Evolutionary conservation across 64 coral and sea anemone genomes (phyloP).

Genomic region (Catalaphyllia jardinei): DNA sequence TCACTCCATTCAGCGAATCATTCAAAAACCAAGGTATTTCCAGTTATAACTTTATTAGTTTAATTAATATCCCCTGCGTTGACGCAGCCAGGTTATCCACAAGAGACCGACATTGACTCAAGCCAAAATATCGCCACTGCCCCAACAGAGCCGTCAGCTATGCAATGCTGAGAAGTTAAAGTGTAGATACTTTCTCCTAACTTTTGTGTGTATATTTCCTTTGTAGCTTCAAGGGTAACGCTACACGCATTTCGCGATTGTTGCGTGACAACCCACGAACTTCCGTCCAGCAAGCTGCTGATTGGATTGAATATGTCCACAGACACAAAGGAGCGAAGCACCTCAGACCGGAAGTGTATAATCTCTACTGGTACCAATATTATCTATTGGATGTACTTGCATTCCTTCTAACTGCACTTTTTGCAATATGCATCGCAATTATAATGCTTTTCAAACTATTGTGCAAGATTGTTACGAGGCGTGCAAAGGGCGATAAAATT

Average conservation of each 20-base stretch:
- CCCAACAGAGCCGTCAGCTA: too few relatives aligned
- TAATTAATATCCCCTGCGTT: too few relatives aligned
- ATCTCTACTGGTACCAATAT: slow-evolving; percentile 50
- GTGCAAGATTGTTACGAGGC: too few relatives aligned
- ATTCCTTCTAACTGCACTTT: slow-evolving; percentile 2
- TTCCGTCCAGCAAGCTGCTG: slow-evolving; percentile 31
- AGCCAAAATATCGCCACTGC: too few relatives aligned
- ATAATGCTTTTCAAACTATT: too few relatives aligned
- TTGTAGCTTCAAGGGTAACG: too few relatives aligned
- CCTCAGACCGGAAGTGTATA: slow-evolving; percentile 15
- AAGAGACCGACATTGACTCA: too few relatives aligned
- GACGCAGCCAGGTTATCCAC: too few relatives aligned
- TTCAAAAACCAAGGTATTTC: background rate
- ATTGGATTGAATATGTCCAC: slow-evolving; percentile 42
- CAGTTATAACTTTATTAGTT: background rate
- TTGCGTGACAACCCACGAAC: slow-evolving; percentile 22
- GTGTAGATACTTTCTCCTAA: too few relatives aligned
- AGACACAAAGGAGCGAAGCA: slow-evolving; percentile 30
- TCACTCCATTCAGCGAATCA: background rate
- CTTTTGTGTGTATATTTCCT: too few relatives aligned
- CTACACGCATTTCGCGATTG: background rate
- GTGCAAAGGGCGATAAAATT: background rate
- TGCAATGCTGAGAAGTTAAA: too few relatives aligned
- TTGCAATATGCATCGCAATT: too few relatives aligned
- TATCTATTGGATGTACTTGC: slow-evolving; percentile 31